phyloP scores from a whole-genome alignment of 1,140 invertebrate species.

The Drosophila leontia region DNA sequence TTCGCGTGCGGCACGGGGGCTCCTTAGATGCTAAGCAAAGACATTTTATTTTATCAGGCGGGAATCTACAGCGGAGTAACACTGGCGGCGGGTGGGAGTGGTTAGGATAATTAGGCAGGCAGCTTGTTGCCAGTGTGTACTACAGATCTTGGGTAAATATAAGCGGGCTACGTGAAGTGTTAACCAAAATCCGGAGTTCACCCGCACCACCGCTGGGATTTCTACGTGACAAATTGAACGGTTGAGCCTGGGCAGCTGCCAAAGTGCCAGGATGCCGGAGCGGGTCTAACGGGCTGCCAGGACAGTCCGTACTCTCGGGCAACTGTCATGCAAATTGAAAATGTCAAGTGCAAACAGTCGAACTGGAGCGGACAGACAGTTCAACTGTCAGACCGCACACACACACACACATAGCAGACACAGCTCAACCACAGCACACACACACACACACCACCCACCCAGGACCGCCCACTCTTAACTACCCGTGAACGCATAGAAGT shows the following conservation, averaged over 20 bases:
- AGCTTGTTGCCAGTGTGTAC: constrained; percentile 38
- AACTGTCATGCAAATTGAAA: constrained; percentile 81
- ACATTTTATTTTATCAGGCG: constrained; percentile 68
- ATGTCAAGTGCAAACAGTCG: constrained; percentile 80
- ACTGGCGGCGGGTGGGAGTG: not conserved
- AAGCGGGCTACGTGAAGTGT: constrained; percentile 52
- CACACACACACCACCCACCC: not conserved
- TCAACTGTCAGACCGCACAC: constrained; percentile 40
- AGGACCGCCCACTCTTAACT: not conserved
- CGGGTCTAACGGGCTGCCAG: not conserved
- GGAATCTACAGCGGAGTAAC: constrained; percentile 31
- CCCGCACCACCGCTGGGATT: constrained; percentile 12
- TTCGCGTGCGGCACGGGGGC: constrained; percentile 43
- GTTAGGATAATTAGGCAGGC: constrained; percentile 35
- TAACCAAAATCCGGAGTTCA: constrained; percentile 49
- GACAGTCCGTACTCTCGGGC: constrained; percentile 31
- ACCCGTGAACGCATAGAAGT: constrained; percentile 26
- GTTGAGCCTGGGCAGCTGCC: constrained; percentile 40
- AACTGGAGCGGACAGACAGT: constrained; percentile 45
- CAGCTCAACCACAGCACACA: not conserved
- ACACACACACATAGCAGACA: constrained; percentile 1
- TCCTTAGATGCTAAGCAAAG: constrained; percentile 36
- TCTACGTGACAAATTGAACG: constrained; percentile 58
- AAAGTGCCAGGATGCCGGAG: constrained; percentile 20
- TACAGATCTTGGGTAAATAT: constrained; percentile 53